These are phyloP conservation scores for Caenorhabditis plicata DNA, from an alignment of 2,888 invertebrate species.

Conservation along the genomic window DNA sequence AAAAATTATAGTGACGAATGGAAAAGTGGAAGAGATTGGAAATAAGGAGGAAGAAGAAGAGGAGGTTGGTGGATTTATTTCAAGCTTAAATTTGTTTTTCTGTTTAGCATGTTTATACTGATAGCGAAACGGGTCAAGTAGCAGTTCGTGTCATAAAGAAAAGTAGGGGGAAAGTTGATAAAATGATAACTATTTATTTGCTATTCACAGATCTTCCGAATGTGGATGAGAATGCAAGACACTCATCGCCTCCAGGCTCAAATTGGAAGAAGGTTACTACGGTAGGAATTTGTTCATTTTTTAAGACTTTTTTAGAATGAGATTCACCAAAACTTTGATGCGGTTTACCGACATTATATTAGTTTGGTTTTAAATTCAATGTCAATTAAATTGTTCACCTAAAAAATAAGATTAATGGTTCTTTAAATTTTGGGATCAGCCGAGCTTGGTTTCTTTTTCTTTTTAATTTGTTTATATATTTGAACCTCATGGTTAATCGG, in stretches of 20 bases:
- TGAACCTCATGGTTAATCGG: no score
- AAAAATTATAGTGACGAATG: neutral
- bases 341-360: no score
- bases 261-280: slow-evolving; percentile 23
- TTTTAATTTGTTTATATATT: no score
- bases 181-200: neutral
- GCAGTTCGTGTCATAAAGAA: slow-evolving; percentile 35
- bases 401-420: no score
- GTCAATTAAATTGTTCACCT: no score
- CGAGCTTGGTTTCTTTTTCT: no score
- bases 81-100: neutral
- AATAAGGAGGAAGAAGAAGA: slow-evolving; percentile 11
- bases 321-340: no score
- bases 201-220: neutral
- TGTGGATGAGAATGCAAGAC: slow-evolving; percentile 11
- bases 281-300: no score
- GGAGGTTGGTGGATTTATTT: slow-evolving; percentile 3
- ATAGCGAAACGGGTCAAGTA: slow-evolving; percentile 43
- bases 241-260: slow-evolving; percentile 28
- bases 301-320: no score
- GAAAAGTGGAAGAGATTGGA: slow-evolving; percentile 3
- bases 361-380: no score
- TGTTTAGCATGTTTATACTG: slow-evolving; percentile 33
- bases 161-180: slow-evolving; percentile 11
- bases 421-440: no score